A percentile compares a stretch with the other conserved stretches of the same genome.
Evolutionary conservation across 2,113 vertebrate genomes (phyloP).

Genomic region (Taxidea taxus): DNA sequence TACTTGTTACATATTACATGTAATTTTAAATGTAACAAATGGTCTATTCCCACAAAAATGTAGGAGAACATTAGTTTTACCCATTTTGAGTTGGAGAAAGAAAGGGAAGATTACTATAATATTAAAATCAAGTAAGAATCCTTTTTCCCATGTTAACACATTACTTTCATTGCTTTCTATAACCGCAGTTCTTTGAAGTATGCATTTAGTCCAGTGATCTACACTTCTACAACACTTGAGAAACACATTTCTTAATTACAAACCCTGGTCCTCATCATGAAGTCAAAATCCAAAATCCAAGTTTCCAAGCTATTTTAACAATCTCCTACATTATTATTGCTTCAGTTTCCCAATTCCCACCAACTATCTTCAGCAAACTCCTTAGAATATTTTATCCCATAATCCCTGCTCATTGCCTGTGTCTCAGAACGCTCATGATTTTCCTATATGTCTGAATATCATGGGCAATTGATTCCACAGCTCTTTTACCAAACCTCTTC

Average conservation of each 20-base stretch:
- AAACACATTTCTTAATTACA: not conserved
- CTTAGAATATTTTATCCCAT: not conserved
- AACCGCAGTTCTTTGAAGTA: not conserved
- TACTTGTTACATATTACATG: not conserved
- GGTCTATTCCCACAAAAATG: not conserved
- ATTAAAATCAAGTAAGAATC: not conserved
- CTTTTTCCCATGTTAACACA: not conserved
- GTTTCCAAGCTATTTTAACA: no score
- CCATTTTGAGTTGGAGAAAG: not conserved
- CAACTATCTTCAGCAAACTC: not conserved
- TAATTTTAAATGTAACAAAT: not conserved
- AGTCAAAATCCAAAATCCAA: not conserved
- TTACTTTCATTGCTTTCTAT: not conserved
- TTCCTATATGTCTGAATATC: not conserved
- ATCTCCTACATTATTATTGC: not conserved
- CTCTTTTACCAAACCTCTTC: not conserved
- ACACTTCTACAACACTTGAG: not conserved
- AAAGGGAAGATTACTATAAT: not conserved
- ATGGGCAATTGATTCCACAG: not conserved
- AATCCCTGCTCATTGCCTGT: not conserved
- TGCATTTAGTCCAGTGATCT: not conserved
- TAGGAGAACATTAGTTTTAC: not conserved
- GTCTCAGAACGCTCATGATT: not conserved
- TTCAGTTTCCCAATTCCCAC: not conserved
- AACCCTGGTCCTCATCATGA: not conserved